Evolutionary conservation across 2,113 vertebrate genomes (phyloP).

Genomic region (Passer montanus): DNA sequence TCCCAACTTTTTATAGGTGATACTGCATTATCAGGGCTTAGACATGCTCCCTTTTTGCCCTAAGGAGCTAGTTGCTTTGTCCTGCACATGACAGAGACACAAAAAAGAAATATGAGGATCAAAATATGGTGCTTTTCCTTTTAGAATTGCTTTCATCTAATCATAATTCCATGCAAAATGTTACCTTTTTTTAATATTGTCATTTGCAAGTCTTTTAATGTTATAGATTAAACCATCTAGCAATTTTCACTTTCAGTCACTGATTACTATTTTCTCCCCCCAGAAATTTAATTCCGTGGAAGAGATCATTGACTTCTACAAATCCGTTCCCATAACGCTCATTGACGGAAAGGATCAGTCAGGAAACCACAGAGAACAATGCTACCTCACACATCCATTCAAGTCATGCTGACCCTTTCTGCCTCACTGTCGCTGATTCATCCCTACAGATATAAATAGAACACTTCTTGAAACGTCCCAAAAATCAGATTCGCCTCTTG

Average conservation of each 20-base stretch:
- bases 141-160: background rate
- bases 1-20: background rate
- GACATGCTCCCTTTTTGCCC: background rate
- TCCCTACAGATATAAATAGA: background rate
- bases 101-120: background rate
- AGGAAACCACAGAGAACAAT: constrained; percentile 69
- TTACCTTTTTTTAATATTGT: background rate
- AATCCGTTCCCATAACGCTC: constrained; percentile 81
- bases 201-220: background rate
- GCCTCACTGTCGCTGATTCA: background rate
- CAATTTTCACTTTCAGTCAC: background rate
- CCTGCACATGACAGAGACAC: background rate
- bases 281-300: constrained; percentile 87
- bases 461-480: background rate
- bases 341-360: constrained; percentile 80
- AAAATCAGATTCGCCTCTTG: background rate
- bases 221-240: background rate
- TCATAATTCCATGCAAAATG: background rate
- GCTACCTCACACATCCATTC: constrained; percentile 78
- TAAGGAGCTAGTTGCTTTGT: background rate
- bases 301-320: constrained; percentile 88
- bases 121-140: background rate
- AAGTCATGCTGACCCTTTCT: background rate
- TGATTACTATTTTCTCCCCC: background rate
- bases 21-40: background rate